Base-by-base conservation (phyloP, 2,113 vertebrate genomes). In the Archilochus colubris region DNA sequence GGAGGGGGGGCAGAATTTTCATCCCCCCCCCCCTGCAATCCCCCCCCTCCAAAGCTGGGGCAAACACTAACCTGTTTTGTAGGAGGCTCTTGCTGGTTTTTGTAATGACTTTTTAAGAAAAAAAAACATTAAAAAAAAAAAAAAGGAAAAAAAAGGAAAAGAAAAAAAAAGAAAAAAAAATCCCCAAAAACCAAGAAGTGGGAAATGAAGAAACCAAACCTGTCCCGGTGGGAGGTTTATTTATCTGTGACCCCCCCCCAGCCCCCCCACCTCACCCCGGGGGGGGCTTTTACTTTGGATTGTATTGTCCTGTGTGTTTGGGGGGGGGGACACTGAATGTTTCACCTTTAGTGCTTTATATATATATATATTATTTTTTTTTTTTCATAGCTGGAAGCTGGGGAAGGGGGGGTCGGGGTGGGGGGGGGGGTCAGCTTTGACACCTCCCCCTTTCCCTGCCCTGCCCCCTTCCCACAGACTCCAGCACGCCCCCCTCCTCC, bases 341-440 rank as follows among this genome's bases (percentile, higher is more conserved):
- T 58, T 76, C 82, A 86, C 62, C 82, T 86, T 76, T 86, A 80
- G 75, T 72, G 75, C 85, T 87, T 87, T 87, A 87, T 72, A 63
- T 87, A 87, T 63, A 63, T 87, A 33, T 33, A 33, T 33, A 33
- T 33, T 33, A 7, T 33, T 33, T 33, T 33, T 33, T 33, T 87
- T 70, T 64, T 68, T 78, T 72, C 50, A n/a, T 79, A 79, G 85
- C 57, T 70, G 75, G 75, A 40, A 38, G 38, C 51, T 57, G 40
- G 57, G 58, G 50, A 67, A 53, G 28, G 69, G 40, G 15, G 40
- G 33, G 33, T 22, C 17, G 23, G 12, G 12, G 24, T 33, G 33
- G 6, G 22, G 30, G 57, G n/a, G 40, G 14, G 33, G 33, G 33
- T 33, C 33, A 33, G 33, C 33, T 33, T 33, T 33, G 33, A 33